Conservation (phyloP, 2,797 vertebrate species). For the Gymnocypris eckloni region DNA sequence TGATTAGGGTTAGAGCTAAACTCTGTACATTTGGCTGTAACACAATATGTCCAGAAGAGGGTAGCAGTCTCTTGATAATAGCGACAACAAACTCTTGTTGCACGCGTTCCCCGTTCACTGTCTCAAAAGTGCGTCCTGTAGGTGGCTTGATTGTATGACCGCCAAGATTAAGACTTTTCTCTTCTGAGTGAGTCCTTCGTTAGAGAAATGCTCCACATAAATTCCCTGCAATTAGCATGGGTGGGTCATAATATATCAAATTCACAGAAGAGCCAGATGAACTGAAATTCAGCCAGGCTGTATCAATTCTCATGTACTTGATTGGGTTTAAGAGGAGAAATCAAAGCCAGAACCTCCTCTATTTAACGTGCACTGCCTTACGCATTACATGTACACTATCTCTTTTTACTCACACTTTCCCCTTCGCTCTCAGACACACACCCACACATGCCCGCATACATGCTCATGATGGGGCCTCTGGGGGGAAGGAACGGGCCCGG, state of each 20-base stretch:
- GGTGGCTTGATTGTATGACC: background rate
- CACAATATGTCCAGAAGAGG: slow-evolving; percentile 67
- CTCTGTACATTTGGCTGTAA: background rate
- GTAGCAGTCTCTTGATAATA: slow-evolving; percentile 67
- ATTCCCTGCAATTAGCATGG: background rate
- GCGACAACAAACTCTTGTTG: background rate
- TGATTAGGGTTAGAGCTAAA: no score
- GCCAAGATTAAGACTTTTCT: background rate
- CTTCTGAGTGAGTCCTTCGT: slow-evolving; percentile 7
- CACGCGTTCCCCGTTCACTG: background rate
- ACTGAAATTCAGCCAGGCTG: background rate
- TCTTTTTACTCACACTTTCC: slow-evolving; percentile 37
- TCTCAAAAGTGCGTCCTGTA: background rate
- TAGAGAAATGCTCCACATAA: slow-evolving; percentile 5
- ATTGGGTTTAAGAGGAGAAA: slow-evolving; percentile 18
- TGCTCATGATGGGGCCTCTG: slow-evolving; percentile 71
- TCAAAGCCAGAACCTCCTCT: slow-evolving; percentile 15
- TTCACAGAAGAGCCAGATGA: background rate
- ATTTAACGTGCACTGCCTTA: background rate
- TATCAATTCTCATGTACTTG: background rate
- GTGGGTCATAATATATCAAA: background rate
- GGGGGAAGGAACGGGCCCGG: slow-evolving; percentile 66
- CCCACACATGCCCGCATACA: slow-evolving; percentile 63
- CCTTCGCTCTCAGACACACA: slow-evolving; percentile 58
- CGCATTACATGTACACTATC: slow-evolving; percentile 11